phyloP scores from a whole-genome alignment of 2,113 vertebrate genomes.

The Orthochromis malagaraziensis region DNA sequence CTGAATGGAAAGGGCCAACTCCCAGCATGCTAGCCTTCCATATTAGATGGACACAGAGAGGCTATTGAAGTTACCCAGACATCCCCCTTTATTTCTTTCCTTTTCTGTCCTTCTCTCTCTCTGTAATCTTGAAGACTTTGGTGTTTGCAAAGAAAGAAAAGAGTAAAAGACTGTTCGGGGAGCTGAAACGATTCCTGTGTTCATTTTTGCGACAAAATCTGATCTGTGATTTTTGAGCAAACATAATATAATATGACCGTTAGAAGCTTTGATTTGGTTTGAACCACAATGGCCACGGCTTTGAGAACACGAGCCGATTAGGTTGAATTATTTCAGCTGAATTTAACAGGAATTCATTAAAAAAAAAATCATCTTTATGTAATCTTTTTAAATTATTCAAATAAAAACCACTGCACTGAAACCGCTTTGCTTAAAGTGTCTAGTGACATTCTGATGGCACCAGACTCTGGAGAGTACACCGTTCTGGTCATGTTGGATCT shows the following conservation, averaged over 20 bases:
- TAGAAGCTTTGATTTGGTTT: not conserved
- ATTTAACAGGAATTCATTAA: fast-evolving
- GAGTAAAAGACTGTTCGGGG: slow-evolving; percentile 26
- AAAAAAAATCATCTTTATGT: not conserved
- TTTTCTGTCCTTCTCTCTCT: slow-evolving; percentile 28
- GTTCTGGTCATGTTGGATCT: not conserved
- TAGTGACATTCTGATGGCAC: not conserved
- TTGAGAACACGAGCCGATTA: not conserved
- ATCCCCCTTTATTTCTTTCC: slow-evolving; percentile 51
- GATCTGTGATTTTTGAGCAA: slow-evolving; percentile 17
- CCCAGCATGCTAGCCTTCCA: slow-evolving; percentile 71
- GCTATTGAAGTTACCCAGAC: slow-evolving; percentile 70
- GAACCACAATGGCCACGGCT: not conserved
- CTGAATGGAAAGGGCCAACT: slow-evolving; percentile 69
- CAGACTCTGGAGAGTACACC: not conserved
- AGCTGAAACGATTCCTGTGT: slow-evolving; percentile 15
- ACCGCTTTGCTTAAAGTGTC: not conserved
- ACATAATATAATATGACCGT: slow-evolving; percentile 6
- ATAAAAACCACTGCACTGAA: not conserved
- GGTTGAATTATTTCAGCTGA: not conserved
- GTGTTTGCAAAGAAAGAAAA: slow-evolving; percentile 41
- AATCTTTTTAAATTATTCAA: not conserved
- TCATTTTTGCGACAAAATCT: slow-evolving; percentile 43
- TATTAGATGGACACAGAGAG: slow-evolving; percentile 71
- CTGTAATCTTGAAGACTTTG: slow-evolving; percentile 38